Conservation (phyloP, 2,113 vertebrate genomes). For the Loxodonta africana region DNA sequence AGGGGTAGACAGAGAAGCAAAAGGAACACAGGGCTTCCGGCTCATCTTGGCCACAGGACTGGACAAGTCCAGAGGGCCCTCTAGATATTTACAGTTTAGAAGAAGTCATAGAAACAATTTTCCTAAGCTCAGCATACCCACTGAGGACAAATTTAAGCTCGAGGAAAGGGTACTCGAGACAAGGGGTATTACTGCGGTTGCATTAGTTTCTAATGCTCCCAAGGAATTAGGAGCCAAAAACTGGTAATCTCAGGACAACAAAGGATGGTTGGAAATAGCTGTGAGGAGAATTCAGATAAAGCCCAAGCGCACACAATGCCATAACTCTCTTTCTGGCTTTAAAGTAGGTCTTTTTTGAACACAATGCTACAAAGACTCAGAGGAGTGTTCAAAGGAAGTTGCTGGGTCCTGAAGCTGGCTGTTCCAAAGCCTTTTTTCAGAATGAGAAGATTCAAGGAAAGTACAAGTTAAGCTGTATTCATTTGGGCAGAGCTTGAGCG, state of each 20-base stretch:
- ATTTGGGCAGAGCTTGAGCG: background rate
- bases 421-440: background rate
- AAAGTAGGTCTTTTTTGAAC: background rate
- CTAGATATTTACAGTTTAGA: background rate
- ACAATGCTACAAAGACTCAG: background rate
- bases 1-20: background rate
- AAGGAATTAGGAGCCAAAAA: conserved; percentile 8
- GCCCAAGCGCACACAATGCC: background rate
- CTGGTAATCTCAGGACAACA: conserved; percentile 33
- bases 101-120: background rate
- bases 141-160: background rate
- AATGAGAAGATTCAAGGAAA: conserved; percentile 58
- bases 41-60: background rate
- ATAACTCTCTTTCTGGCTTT: conserved; percentile 19
- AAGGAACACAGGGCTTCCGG: background rate
- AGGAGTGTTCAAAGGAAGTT: background rate
- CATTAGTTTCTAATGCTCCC: conserved; percentile 1
- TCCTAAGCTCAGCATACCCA: background rate
- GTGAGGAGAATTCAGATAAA: conserved; percentile 1
- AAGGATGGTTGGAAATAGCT: background rate
- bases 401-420: background rate
- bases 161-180: background rate
- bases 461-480: background rate
- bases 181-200: background rate
- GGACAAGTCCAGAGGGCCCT: background rate